phyloP scores from a whole-genome alignment of 2,113 vertebrate genomes.

The Hiodon alosoides region DNA sequence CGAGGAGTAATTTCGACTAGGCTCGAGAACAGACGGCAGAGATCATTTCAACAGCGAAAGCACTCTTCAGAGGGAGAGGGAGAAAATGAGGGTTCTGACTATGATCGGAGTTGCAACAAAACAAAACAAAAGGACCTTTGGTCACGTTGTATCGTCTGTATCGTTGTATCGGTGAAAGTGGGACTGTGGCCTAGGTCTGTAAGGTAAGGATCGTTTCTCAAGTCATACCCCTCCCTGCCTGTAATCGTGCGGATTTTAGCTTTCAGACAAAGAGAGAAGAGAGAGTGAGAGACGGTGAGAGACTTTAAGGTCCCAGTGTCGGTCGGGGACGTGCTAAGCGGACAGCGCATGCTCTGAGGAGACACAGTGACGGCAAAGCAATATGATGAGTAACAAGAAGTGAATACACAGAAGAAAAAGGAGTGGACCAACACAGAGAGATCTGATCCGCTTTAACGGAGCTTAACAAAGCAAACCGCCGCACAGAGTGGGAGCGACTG shows the following conservation, averaged over 20 bases:
- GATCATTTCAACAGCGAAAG: no score
- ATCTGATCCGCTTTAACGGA: not conserved
- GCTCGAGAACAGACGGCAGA: not conserved
- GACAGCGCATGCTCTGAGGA: not conserved
- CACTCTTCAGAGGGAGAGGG: no score
- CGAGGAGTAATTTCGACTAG: not conserved
- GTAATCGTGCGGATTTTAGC: conserved; percentile 36
- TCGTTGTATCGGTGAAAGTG: no score
- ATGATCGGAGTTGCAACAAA: no score
- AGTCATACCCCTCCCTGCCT: conserved; percentile 50
- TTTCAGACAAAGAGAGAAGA: conserved; percentile 34
- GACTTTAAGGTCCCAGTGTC: conserved; percentile 8
- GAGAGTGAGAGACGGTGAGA: conserved; percentile 23
- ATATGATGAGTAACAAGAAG: not conserved
- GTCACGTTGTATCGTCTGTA: no score
- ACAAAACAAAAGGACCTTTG: no score
- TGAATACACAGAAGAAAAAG: not conserved
- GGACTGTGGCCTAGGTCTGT: conserved; percentile 24
- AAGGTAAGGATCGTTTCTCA: conserved; percentile 49
- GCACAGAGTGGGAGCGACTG: conserved; percentile 43
- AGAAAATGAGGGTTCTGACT: no score
- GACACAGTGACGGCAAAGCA: not conserved
- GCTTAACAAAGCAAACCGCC: not conserved
- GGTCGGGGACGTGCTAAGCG: not conserved
- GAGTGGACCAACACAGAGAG: not conserved